Evolutionary conservation across 1,140 invertebrate species (phyloP), one percentile per base, ranked within the genome.

Genomic region (Monomorium pharaonis): DNA sequence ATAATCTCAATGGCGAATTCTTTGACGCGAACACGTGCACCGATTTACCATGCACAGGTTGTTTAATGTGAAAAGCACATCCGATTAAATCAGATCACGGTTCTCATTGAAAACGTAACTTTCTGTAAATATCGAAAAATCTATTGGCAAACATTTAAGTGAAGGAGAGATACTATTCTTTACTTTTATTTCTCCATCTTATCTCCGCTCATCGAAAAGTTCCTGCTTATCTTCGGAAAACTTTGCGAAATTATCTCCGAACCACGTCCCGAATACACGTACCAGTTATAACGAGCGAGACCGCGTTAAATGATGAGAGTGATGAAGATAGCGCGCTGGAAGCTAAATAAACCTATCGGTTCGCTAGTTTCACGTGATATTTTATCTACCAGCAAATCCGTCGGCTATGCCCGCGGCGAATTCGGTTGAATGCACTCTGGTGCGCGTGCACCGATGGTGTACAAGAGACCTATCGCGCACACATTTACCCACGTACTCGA

Each of bases 301-400:
- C 21, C 24, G n/a, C 24, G 30, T 58, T 37, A 75, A 56, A 58
- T 18, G 21, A 58, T 18, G 21, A 58, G 24, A 47, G 42, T 70
- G 16, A 18, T 42, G 33, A 58, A 58, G 51, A 37, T 75, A 75
- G 33, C 21, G 33, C 27, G 33, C 33, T 42, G 30, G 21, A 58
- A 42, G 49, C 51, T 75, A 58, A 58, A 58, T 51, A 58, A 58
- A 75, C 7, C 21, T 75, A 75, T 75, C n/a, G 56, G 16, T 75
- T 58, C 2, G 67, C 7, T 58, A 75, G 16, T 9, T 70, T 75
- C 49, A 37, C 7, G 21, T 75, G 51, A 75, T 75, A 69, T 27
- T 69, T 33, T 80, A 69, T 80, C 44, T 51, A 27, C 16, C 21
- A 7, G 60, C 3, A 80, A 42, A 80, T 69, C 44, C 18, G 14